A percentile compares a stretch with the other conserved stretches of the same genome.
Conservation (phyloP, 1,140 invertebrate genomes). For the Zeugodacus cucurbitae region DNA sequence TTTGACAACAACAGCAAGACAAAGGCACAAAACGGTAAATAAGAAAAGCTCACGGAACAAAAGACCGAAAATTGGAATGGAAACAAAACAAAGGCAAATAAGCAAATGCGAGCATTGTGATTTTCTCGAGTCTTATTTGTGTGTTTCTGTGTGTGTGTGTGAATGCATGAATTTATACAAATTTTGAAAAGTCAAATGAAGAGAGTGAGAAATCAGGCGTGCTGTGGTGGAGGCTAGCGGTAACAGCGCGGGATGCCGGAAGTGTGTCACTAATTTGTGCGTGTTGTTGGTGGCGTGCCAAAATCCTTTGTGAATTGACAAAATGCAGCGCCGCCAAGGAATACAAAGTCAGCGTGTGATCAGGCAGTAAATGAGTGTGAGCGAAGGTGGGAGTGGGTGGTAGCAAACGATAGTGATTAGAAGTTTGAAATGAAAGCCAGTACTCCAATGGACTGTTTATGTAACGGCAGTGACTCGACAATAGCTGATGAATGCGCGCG, state of each 20-base stretch:
- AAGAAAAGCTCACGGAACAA: constrained; percentile 15
- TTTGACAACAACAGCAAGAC: neutral
- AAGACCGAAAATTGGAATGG: neutral
- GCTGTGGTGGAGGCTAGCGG: neutral
- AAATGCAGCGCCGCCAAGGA: neutral
- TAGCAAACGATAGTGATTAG: neutral
- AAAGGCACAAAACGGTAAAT: neutral
- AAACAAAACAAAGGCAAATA: constrained; percentile 4
- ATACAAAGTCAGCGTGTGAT: neutral
- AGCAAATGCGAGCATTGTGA: neutral
- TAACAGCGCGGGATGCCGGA: neutral
- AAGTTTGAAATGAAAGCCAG: neutral
- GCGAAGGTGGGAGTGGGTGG: neutral
- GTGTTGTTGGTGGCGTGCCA: neutral
- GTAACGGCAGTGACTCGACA: neutral
- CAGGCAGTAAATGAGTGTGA: neutral
- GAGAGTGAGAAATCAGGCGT: neutral
- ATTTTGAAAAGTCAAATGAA: neutral
- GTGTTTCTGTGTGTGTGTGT: neutral
- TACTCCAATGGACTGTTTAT: neutral
- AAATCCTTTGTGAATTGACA: constrained; percentile 5
- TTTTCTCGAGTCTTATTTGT: neutral
- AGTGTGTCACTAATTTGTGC: neutral
- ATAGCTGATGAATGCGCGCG: neutral
- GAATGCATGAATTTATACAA: neutral